Evolutionary conservation across 2,113 vertebrate species (phyloP).

Genomic region (Hippopotamus amphibius): DNA sequence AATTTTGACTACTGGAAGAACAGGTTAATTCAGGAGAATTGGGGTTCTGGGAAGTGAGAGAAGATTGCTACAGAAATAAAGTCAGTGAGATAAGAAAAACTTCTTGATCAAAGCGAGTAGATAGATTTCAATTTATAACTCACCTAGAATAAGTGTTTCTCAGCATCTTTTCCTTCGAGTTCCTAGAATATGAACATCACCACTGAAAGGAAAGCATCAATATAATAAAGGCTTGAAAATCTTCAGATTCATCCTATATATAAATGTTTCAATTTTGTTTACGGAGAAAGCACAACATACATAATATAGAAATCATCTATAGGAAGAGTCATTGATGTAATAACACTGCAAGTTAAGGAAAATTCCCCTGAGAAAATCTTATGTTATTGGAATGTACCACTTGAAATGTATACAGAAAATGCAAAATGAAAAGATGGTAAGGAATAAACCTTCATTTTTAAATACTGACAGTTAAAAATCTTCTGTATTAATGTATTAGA

Average conservation of each 20-base stretch:
- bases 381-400: slow-evolving; percentile 48
- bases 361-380: slow-evolving; percentile 56
- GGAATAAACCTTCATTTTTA: slow-evolving; percentile 13
- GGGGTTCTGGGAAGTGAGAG: not conserved
- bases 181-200: not conserved
- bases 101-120: not conserved
- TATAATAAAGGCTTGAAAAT: not conserved
- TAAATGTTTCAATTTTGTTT: slow-evolving; percentile 52
- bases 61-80: not conserved
- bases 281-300: slow-evolving; percentile 51
- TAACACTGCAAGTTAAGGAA: slow-evolving; percentile 60
- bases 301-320: slow-evolving; percentile 67
- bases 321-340: slow-evolving; percentile 53
- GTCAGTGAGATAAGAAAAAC: not conserved
- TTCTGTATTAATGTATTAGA: slow-evolving; percentile 20
- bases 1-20: not conserved
- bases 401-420: slow-evolving; percentile 30
- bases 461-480: slow-evolving; percentile 12
- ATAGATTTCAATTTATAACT: not conserved
- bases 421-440: not conserved
- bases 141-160: not conserved
- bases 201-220: not conserved
- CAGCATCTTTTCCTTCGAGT: not conserved
- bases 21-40: not conserved
- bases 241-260: slow-evolving; percentile 15